These are phyloP conservation scores for Trichonephila clavata DNA, from an alignment of 1,140 invertebrate genomes.

Conservation along the genomic window DNA sequence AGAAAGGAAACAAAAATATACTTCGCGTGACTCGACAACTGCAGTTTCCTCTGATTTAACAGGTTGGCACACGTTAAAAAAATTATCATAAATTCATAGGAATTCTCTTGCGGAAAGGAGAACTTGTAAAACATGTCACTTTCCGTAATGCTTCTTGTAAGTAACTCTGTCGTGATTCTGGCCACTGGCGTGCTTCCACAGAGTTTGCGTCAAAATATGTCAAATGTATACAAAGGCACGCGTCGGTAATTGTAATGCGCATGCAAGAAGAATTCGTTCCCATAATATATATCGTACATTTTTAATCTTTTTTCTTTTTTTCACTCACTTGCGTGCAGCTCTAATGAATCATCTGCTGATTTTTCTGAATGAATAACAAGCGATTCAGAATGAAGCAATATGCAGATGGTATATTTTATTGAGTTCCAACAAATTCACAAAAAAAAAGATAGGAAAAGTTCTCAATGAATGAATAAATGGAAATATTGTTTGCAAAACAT, in stretches of 20 bases:
- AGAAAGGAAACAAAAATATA: background rate
- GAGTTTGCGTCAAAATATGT: constrained; percentile 13
- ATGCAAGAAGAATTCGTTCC: background rate
- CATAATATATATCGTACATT: background rate
- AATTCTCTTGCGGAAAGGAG: background rate
- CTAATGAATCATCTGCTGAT: constrained; percentile 5
- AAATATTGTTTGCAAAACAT: no score
- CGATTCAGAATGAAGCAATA: no score
- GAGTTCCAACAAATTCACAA: no score
- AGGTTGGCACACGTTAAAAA: background rate
- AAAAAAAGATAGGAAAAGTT: no score
- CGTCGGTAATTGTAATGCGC: background rate
- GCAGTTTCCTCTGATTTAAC: background rate
- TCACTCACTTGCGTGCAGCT: background rate
- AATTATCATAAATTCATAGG: background rate
- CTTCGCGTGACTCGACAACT: background rate
- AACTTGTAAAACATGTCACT: background rate
- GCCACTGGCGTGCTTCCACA: background rate
- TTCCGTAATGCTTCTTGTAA: background rate
- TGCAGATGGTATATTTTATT: no score
- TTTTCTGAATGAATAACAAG: background rate
- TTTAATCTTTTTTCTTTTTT: background rate
- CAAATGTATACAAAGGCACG: background rate
- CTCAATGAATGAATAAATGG: no score
- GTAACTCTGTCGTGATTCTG: background rate